Evolutionary conservation across 2,113 vertebrate species (phyloP).

Genomic region (Mormyrus lacerda): DNA sequence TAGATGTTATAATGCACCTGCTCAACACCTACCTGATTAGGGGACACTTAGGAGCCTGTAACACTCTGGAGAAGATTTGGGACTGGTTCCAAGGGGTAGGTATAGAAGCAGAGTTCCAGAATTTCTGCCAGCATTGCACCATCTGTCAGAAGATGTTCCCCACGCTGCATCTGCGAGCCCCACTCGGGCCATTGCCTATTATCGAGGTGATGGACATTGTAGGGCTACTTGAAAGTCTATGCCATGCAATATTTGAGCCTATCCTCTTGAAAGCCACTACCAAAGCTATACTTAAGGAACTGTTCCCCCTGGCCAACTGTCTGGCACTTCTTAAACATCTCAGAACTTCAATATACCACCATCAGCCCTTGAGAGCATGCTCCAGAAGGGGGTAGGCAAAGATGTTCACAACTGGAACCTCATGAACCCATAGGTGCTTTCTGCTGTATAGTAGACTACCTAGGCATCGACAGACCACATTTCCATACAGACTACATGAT

Average conservation of each 20-base stretch:
- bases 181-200: neutral
- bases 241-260: neutral
- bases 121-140: neutral
- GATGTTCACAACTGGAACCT: neutral
- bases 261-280: neutral
- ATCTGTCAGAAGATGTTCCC: neutral
- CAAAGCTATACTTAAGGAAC: neutral
- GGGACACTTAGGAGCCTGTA: neutral
- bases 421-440: neutral
- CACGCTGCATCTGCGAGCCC: neutral
- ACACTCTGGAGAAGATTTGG: neutral
- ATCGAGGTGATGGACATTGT: neutral
- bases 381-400: neutral
- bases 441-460: neutral
- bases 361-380: neutral
- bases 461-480: neutral
- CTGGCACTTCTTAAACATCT: neutral
- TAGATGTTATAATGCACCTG: neutral
- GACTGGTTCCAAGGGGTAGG: neutral
- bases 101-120: neutral
- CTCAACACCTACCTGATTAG: neutral
- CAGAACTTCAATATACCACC: neutral
- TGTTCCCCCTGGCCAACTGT: neutral
- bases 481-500: neutral
- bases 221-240: neutral